phyloP scores from a whole-genome alignment of 2,113 vertebrate species.

The Pseudorhombus dupliciocellatus region DNA sequence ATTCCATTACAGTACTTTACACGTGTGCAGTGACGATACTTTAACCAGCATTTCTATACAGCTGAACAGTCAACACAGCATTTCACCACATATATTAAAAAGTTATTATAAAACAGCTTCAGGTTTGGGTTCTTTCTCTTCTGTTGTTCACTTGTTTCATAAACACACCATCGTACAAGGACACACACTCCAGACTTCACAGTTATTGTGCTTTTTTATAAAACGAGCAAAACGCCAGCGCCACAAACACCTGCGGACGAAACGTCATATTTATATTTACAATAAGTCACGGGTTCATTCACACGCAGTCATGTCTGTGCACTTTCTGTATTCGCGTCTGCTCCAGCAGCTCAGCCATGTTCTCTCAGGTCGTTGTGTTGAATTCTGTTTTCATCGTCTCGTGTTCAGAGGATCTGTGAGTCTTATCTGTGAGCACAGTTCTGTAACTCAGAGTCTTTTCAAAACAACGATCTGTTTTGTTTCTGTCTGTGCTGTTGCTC shows the following conservation, averaged over 20 bases:
- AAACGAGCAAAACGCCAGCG: not conserved
- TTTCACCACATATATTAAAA: constrained; percentile 1
- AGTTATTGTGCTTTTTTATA: constrained; percentile 33
- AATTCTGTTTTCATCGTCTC: not conserved
- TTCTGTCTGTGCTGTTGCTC: not conserved
- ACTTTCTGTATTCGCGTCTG: not conserved
- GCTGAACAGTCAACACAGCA: not conserved
- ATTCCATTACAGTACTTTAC: not conserved
- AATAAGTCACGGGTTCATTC: constrained; percentile 9
- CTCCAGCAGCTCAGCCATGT: constrained; percentile 17
- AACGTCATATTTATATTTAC: not conserved
- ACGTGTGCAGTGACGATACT: not conserved
- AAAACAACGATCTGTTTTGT: too few species aligned
- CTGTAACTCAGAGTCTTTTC: not conserved
- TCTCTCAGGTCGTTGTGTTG: not conserved
- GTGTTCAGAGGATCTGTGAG: not conserved
- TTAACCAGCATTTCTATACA: not conserved
- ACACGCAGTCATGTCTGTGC: not conserved
- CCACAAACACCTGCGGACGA: constrained; percentile 5
- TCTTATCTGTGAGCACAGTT: not conserved
- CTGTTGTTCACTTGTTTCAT: constrained; percentile 16
- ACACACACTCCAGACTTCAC: constrained; percentile 26
- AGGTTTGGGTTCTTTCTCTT: not conserved
- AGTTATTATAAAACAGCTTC: not conserved
- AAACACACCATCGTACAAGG: not conserved